A percentile compares a stretch with the other conserved stretches of the same genome.
Evolutionary conservation across 1,140 invertebrate genomes (phyloP).

Genomic region (Hestina assimilis): DNA sequence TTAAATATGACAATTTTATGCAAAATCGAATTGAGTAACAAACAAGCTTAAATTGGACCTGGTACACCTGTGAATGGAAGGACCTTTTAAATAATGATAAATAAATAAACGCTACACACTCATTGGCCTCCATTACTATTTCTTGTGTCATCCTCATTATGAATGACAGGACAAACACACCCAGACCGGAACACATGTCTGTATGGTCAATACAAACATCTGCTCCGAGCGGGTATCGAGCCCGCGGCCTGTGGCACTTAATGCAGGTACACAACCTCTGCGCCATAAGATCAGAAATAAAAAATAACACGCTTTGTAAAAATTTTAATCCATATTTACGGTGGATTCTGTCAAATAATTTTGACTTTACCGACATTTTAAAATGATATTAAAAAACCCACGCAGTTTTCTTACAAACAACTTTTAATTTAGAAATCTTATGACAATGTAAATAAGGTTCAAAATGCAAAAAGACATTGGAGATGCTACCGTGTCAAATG

Average conservation of each 20-base stretch:
- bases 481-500: background rate
- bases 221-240: too few species aligned
- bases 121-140: too few species aligned
- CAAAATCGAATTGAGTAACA: background rate
- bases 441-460: background rate
- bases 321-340: slow-evolving; percentile 1
- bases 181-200: too few species aligned
- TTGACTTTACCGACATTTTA: background rate
- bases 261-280: too few species aligned
- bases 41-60: background rate
- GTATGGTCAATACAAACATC: too few species aligned
- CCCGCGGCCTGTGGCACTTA: too few species aligned
- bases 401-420: background rate
- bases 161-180: too few species aligned
- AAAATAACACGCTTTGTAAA: background rate
- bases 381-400: slow-evolving; percentile 1
- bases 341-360: slow-evolving; percentile 1
- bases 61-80: too few species aligned
- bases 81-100: background rate
- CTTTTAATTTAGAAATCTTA: background rate
- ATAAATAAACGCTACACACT: too few species aligned
- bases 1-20: background rate
- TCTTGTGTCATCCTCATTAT: too few species aligned
- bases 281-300: too few species aligned
- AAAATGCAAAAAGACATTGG: background rate